Evolutionary conservation across 2,113 vertebrate genomes (phyloP).

Genomic region (Sinocyclocheilus grahami): DNA sequence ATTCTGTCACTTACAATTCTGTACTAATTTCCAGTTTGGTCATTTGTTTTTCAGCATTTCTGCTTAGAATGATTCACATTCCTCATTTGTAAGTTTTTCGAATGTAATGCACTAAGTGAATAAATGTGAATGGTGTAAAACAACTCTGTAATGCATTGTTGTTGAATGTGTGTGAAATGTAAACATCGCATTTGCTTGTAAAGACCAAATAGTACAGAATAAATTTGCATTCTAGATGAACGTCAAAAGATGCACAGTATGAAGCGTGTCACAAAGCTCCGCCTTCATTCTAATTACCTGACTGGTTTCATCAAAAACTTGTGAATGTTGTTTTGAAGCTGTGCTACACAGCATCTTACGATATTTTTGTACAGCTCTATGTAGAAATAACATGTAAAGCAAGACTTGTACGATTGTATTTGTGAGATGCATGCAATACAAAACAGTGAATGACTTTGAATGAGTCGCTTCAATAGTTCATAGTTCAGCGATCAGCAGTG

Average conservation of each 20-base stretch:
- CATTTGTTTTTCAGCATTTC: background rate
- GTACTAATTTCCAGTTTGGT: background rate
- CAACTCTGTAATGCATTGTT: background rate
- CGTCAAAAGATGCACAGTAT: conserved; percentile 3
- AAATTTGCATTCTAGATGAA: conserved; percentile 7
- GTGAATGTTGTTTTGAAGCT: background rate
- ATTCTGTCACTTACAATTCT: too few species aligned
- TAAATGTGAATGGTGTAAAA: background rate
- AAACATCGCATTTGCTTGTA: conserved; percentile 27
- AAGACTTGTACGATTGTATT: too few species aligned
- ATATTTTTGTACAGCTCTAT: too few species aligned
- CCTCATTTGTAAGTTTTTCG: background rate
- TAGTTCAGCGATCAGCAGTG: conserved; percentile 31
- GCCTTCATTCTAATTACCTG: conserved; percentile 17
- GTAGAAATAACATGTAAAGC: too few species aligned
- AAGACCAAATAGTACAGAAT: conserved; percentile 15
- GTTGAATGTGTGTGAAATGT: conserved; percentile 1
- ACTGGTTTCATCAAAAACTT: background rate
- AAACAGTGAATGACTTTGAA: conserved; percentile 31
- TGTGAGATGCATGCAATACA: too few species aligned
- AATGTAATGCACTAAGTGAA: background rate
- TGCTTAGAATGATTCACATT: background rate
- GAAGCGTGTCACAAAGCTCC: conserved; percentile 22
- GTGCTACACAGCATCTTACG: too few species aligned
- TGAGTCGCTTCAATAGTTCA: conserved; percentile 34